Conservation (phyloP, 2,888 invertebrate genomes). For the Leucophenga montana region DNA sequence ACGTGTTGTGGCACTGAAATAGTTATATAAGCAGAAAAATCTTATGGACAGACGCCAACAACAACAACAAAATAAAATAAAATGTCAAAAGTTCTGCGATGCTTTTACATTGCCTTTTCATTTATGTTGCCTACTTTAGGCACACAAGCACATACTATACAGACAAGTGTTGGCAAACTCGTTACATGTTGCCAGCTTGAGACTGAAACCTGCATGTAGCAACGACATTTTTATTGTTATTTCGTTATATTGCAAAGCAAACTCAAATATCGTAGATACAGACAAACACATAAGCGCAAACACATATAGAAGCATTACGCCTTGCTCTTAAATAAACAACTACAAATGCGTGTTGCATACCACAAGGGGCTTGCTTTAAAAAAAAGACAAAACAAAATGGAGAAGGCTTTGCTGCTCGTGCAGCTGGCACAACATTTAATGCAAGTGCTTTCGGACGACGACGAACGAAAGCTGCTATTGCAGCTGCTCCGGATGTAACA, state of each 20-base stretch:
- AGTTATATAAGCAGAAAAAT: no score
- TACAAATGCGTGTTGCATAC: conserved; percentile 21
- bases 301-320: background rate
- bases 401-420: background rate
- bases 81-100: conserved; percentile 13
- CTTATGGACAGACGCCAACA: background rate
- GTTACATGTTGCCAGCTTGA: conserved; percentile 4
- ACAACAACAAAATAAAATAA: background rate
- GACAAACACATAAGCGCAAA: background rate
- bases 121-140: conserved; percentile 14
- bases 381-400: no score
- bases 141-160: background rate
- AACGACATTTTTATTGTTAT: background rate
- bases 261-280: no score
- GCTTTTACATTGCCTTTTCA: background rate
- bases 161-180: conserved; percentile 13
- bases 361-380: background rate
- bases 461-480: no score
- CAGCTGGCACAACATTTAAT: conserved; percentile 6
- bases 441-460: background rate
- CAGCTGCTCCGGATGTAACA: no score
- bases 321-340: background rate
- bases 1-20: no score
- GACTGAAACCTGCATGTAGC: background rate
- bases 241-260: background rate